Conservation (phyloP, 2,797 vertebrate genomes). For the Ptychobarbus kaznakovi region DNA sequence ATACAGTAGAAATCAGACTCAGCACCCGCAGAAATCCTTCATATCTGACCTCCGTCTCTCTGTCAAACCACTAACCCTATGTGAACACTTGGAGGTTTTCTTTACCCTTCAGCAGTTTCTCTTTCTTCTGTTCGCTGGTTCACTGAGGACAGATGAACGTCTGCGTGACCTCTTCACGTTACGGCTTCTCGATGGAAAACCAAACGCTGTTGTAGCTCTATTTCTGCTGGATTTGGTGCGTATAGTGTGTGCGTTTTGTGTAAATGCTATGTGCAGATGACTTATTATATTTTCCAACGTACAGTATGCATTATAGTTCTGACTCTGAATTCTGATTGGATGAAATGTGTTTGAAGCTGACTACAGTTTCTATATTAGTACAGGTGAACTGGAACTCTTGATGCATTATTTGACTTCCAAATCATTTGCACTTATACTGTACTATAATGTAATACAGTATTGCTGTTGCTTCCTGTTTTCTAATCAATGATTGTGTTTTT, state of each 20-base stretch:
- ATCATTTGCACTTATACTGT: neutral
- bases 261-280: neutral
- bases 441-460: neutral
- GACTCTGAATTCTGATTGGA: neutral
- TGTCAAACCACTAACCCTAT: conserved; percentile 57
- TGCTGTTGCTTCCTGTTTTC: neutral
- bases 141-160: conserved; percentile 53
- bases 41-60: conserved; percentile 40
- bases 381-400: neutral
- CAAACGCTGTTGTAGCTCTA: neutral
- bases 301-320: neutral
- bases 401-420: neutral
- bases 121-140: conserved; percentile 46
- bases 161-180: neutral
- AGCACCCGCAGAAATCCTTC: conserved; percentile 34
- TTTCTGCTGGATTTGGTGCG: neutral
- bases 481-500: neutral
- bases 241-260: neutral
- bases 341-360: neutral
- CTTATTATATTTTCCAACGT: neutral
- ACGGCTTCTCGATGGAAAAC: neutral
- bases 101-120: conserved; percentile 14
- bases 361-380: neutral
- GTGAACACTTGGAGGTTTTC: conserved; percentile 45
- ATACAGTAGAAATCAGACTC: neutral